Base-by-base conservation (phyloP, 2,888 invertebrate genomes). In the Macaria liturata region DNA sequence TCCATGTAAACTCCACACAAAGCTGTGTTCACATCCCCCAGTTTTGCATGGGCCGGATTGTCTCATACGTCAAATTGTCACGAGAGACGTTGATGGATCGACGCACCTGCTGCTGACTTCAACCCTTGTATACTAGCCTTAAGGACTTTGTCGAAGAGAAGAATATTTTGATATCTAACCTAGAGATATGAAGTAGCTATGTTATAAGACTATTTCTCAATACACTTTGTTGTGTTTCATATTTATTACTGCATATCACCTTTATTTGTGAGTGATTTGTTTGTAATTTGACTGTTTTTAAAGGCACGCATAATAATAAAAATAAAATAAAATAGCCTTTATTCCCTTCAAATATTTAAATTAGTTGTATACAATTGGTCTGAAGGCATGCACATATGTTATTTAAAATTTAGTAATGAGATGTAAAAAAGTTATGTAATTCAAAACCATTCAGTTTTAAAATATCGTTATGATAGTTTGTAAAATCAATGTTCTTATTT, bases 61-160 rank as follows among this genome's bases (percentile, higher is more conserved):
- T 90, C 88, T 83, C 88, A 88, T 90, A 90, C 88, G 91, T 91
- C 91, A 91, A 85, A 84, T 88, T 88, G 90, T 89, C 88, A 83
- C 83, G 58, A 54, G 42, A 57, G 87, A 91, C 90, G 73, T 85
- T 89, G 91, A 91, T 88, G 68, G 90, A 91, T 90, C 75, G 78
- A 59, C 69, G 85, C 91, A 91, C 90, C 91, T 91, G 91, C 78
- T 77, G 68, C 78, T 46, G 62, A 58, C 69, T 68, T 69, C 74
- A 76, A 80, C 85, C 85, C 83, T 83, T 78, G 70, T 54, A 54
- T 71, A 51, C 54, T 37, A 37, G 8, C 5, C 40, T 49, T 39
- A 9, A 56, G 55, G 49, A 60, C 59, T 45, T 20, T 60, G 44
- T 40, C 55, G n/a, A 6, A 48, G 40, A 32, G n/a, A 51, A 9